These are phyloP conservation scores for Phrynocephalus forsythii DNA, from an alignment of 2,797 vertebrate genomes.

Conservation along the genomic window DNA sequence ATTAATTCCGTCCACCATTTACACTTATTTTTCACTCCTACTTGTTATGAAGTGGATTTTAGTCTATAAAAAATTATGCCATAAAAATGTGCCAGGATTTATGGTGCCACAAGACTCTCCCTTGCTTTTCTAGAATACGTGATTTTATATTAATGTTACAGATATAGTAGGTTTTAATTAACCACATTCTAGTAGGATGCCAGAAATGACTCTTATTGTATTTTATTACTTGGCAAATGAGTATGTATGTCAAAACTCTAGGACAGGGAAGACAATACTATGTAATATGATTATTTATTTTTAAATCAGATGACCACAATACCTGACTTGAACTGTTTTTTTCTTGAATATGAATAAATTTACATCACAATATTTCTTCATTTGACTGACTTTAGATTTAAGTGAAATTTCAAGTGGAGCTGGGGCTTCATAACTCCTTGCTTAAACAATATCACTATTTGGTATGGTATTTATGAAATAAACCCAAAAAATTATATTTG, in stretches of 20 bases:
- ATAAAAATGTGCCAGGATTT: not conserved
- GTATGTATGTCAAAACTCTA: slow-evolving; percentile 32
- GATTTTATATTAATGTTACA: slow-evolving; percentile 34
- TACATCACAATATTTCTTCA: slow-evolving; percentile 45
- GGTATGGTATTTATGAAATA: slow-evolving; percentile 65
- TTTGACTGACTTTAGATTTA: slow-evolving; percentile 61
- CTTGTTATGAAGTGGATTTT: not conserved
- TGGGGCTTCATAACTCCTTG: slow-evolving; percentile 63
- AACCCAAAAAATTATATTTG: slow-evolving; percentile 45
- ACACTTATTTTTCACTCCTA: not conserved
- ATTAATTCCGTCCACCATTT: not conserved
- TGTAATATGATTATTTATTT: slow-evolving; percentile 29
- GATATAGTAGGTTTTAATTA: slow-evolving; percentile 13
- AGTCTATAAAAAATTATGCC: not conserved
- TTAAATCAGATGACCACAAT: slow-evolving; percentile 44
- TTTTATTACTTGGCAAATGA: slow-evolving; percentile 26
- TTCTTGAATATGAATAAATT: slow-evolving; percentile 36
- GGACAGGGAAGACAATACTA: slow-evolving; percentile 35
- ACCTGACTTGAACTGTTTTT: slow-evolving; percentile 48
- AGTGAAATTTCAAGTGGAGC: slow-evolving; percentile 61
- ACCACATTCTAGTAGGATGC: not conserved
- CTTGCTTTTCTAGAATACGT: not conserved
- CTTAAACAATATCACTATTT: slow-evolving; percentile 40
- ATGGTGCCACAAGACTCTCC: not conserved
- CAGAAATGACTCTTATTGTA: not conserved